Conservation (phyloP, 2,797 vertebrate species). For the Clamator glandarius region DNA sequence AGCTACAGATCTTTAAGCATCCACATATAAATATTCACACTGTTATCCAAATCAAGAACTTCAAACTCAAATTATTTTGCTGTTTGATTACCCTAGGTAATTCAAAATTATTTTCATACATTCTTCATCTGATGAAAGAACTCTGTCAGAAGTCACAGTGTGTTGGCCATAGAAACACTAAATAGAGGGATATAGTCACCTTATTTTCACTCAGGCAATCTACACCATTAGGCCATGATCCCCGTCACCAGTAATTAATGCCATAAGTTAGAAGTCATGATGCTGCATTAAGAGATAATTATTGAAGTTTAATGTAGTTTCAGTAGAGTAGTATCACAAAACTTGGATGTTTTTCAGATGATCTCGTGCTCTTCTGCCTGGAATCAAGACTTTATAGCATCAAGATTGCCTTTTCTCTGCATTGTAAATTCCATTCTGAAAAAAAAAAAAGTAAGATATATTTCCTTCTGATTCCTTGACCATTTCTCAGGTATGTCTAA, state of each 20-base stretch:
- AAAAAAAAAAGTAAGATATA: not conserved
- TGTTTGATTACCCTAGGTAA: not conserved
- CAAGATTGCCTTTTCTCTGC: not conserved
- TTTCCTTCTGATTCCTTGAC: not conserved
- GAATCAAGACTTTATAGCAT: not conserved
- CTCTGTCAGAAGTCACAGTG: not conserved
- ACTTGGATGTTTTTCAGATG: not conserved
- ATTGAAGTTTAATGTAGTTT: not conserved
- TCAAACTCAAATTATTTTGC: not conserved
- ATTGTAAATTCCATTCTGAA: not conserved
- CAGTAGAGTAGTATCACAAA: not conserved
- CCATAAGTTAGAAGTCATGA: not conserved
- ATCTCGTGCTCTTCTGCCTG: rapidly evolving
- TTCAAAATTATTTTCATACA: not conserved
- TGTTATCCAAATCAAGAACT: not conserved
- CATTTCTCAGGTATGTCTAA: not conserved
- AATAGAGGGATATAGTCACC: not conserved
- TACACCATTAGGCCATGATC: not conserved
- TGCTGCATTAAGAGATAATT: not conserved
- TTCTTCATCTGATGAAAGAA: not conserved
- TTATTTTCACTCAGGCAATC: not conserved
- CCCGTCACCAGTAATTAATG: not conserved
- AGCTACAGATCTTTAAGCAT: not conserved
- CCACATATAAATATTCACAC: not conserved
- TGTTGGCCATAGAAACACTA: not conserved